Evolutionary conservation across 2,888 invertebrate species (phyloP).

Genomic region (Idaea aversata): DNA sequence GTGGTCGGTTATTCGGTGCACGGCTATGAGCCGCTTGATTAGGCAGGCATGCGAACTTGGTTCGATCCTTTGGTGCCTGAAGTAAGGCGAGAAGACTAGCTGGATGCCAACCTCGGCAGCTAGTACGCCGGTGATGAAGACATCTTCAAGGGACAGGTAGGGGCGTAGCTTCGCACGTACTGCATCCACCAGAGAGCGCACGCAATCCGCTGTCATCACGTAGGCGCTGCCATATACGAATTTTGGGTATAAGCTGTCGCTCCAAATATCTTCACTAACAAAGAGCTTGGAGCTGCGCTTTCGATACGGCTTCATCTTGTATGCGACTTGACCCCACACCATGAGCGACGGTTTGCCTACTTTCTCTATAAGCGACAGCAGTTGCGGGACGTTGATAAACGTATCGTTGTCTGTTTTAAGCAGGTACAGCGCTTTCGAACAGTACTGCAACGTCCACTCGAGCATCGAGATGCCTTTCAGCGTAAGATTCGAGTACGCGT

Average conservation of each 20-base stretch:
- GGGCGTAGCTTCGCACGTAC: constrained; percentile 83
- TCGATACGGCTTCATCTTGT: no score
- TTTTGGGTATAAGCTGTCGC: constrained; percentile 86
- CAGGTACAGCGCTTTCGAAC: constrained; percentile 86
- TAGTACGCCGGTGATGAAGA: constrained; percentile 94
- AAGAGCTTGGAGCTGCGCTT: no score
- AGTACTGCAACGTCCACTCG: constrained; percentile 90
- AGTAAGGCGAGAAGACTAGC: constrained; percentile 87
- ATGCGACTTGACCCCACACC: constrained; percentile 90
- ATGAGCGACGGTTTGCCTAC: constrained; percentile 83
- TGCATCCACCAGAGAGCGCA: constrained; percentile 84
- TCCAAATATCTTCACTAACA: constrained; percentile 84
- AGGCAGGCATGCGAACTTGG: constrained; percentile 85
- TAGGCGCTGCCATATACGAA: constrained; percentile 97
- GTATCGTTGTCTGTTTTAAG: constrained; percentile 94
- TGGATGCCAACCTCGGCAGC: constrained; percentile 86
- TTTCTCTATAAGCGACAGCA: constrained; percentile 81
- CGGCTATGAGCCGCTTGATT: constrained; percentile 89
- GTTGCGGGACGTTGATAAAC: constrained; percentile 90
- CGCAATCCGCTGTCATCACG: constrained; percentile 87
- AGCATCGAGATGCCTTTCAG: constrained; percentile 90
- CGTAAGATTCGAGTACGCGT: constrained; percentile 91
- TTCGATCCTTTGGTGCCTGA: constrained; percentile 88
- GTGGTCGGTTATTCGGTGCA: constrained; percentile 93
- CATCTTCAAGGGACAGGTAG: constrained; percentile 94